Conservation (phyloP, 2,888 invertebrate genomes). For the Busseola fusca region DNA sequence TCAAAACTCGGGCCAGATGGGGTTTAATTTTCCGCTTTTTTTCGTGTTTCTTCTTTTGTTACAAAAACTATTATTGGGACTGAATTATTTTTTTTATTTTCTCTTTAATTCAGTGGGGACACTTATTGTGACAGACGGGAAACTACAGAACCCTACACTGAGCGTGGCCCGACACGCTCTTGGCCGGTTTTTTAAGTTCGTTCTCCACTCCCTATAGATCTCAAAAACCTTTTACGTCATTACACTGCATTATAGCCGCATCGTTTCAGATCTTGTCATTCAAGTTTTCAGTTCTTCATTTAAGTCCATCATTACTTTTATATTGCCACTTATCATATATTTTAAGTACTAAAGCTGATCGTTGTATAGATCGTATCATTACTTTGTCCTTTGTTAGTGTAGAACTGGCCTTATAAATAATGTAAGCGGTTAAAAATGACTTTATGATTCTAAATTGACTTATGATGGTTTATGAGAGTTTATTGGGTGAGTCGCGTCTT, state of each 20-base stretch:
- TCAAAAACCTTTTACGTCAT: conserved; percentile 66
- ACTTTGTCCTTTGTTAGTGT: conserved; percentile 46
- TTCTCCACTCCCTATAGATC: not conserved
- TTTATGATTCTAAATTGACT: conserved; percentile 56
- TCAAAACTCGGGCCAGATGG: no score
- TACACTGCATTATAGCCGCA: conserved; percentile 69
- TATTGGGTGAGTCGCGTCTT: conserved; percentile 31
- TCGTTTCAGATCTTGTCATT: conserved; percentile 65
- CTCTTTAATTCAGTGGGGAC: no score
- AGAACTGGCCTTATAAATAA: conserved; percentile 44
- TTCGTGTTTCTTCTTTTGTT: no score
- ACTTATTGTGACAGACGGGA: no score
- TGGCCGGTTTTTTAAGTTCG: conserved; percentile 17
- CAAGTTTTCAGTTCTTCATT: conserved; percentile 63
- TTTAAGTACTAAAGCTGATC: conserved; percentile 54
- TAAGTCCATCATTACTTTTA: conserved; percentile 59
- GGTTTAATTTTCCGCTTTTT: no score
- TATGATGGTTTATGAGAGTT: conserved; percentile 32
- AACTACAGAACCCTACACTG: no score
- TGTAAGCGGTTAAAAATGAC: conserved; percentile 49
- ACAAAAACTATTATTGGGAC: no score
- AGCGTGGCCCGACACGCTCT: no score
- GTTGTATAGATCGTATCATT: conserved; percentile 54
- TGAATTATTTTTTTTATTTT: no score
- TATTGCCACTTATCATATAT: conserved; percentile 54